Evolutionary conservation across 2,113 vertebrate genomes (phyloP), one percentile per base, ranked within the genome.

Genomic region (Petrocephalus zakoni): DNA sequence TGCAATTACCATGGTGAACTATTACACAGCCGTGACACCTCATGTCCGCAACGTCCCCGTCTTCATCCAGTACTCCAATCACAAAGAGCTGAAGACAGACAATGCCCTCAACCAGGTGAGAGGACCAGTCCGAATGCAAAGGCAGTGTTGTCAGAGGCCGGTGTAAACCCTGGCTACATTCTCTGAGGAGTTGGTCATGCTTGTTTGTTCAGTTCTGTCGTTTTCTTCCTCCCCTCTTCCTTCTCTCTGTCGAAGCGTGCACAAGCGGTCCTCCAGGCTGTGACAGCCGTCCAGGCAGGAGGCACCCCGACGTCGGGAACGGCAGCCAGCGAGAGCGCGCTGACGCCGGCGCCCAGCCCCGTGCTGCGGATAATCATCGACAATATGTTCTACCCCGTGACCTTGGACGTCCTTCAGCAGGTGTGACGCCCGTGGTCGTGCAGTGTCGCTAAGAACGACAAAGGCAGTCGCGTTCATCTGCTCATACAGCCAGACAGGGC

Each of bases 321-420:
- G 10, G 94, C 97, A 15, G 96, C 96, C 87, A 96, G 97, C 88
- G 98, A 99, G 92, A 96, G 94, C 68, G 95, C 96, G 21, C 94
- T 99, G 86, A 96, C 96, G 90, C 97, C 98, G 2, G 97, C 98
- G 34, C 98, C 98, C 89, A 99, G 98, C 91, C 98, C 98, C 10
- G 98, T 99, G 34, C 96, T 99, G 90, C 94, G 98, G 94, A 99
- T 99, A 93, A 99, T 99, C 92, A 99, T 99, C 90, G 98, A 99
- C 95, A 99, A 99, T 93, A 99, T 99, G 98, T 99, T 99, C 94
- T 99, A 99, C 93, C 98, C 98, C 0, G 98, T 99, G 88, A 99
- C 98, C 11, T 95, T 99, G 94, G 98, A 99, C 90, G 98, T 99
- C 92, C 97, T 99, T 90, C 98, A 99, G 95, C 98, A 99, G 97